Evolutionary conservation across 2,113 vertebrate species (phyloP).

Genomic region (Pavo muticus): DNA sequence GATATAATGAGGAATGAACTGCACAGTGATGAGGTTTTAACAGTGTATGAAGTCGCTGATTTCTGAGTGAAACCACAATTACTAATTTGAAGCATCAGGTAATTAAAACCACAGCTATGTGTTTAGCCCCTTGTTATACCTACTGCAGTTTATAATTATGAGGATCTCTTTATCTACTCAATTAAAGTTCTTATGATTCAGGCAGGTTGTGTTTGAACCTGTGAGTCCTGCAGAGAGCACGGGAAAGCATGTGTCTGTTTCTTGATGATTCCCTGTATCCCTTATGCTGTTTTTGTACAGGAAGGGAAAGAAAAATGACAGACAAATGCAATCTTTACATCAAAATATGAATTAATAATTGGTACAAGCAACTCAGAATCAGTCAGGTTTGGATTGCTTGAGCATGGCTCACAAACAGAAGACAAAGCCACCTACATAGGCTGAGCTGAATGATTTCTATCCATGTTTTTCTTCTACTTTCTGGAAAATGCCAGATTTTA

Average conservation of each 20-base stretch:
- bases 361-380: constrained; percentile 22
- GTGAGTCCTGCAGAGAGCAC: constrained; percentile 53
- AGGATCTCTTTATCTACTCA: constrained; percentile 86
- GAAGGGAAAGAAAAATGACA: background rate
- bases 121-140: constrained; percentile 91
- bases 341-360: constrained; percentile 56
- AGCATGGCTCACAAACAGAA: background rate
- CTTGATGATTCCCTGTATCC: constrained; percentile 25
- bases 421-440: constrained; percentile 19
- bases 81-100: constrained; percentile 89
- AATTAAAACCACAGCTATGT: constrained; percentile 90
- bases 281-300: constrained; percentile 40
- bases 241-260: constrained; percentile 49
- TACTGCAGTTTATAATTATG: constrained; percentile 88
- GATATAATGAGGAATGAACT: constrained; percentile 83
- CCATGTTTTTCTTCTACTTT: background rate
- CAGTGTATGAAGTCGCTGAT: constrained; percentile 81
- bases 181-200: constrained; percentile 81
- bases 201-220: constrained; percentile 77
- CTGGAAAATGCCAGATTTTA: background rate
- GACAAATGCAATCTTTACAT: background rate
- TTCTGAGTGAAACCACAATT: constrained; percentile 88
- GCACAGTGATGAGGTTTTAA: constrained; percentile 81
- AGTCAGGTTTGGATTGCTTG: background rate
- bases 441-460: background rate